A percentile compares a stretch with the other conserved stretches of the same genome.
Evolutionary conservation across 2,797 vertebrate species (phyloP).

Genomic region (Poliocrania exsul): DNA sequence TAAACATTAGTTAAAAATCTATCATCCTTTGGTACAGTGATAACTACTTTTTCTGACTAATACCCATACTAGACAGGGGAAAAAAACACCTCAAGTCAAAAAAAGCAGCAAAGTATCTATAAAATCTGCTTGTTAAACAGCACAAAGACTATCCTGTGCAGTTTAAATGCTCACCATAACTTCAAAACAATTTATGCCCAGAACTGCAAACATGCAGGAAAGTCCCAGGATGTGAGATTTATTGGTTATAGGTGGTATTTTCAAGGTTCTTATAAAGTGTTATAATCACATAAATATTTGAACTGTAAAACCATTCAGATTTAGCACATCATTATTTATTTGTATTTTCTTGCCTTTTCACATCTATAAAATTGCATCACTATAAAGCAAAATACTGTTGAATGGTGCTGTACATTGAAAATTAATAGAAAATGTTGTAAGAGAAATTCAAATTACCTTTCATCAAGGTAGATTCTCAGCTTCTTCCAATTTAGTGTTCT

Average conservation of each 20-base stretch:
- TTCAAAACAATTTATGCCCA: background rate
- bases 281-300: background rate
- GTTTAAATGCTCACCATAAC: background rate
- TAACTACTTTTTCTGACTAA: background rate
- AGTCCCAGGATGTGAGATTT: background rate
- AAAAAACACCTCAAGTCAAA: background rate
- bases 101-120: background rate
- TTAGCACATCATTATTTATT: background rate
- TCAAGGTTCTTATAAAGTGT: background rate
- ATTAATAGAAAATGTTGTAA: background rate
- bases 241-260: background rate
- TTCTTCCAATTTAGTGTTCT: slow-evolving; percentile 98
- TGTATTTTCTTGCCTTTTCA: background rate
- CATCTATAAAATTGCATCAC: background rate
- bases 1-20: background rate
- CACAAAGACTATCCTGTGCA: background rate
- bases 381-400: background rate
- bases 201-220: background rate
- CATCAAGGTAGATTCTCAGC: slow-evolving; percentile 95
- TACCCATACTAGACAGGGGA: background rate
- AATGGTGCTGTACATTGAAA: background rate
- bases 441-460: slow-evolving; percentile 82
- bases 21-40: background rate
- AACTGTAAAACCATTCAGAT: background rate
- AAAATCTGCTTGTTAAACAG: background rate